A percentile compares a stretch with the other conserved stretches of the same genome.
phyloP scores from a whole-genome alignment of 2,113 vertebrate species.

The Pterocles gutturalis region DNA sequence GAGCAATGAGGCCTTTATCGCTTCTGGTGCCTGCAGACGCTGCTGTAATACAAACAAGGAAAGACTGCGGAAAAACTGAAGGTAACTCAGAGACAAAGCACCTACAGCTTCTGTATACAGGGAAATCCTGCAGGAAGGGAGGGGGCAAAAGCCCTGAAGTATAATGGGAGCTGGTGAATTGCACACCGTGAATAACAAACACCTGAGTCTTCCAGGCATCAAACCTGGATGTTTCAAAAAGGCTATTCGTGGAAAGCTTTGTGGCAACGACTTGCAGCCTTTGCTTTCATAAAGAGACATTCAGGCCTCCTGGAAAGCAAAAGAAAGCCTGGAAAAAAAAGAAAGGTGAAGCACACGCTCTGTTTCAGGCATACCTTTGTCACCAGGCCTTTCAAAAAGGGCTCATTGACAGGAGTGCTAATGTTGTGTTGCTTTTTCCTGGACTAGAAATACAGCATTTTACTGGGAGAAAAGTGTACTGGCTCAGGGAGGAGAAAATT shows the following conservation, averaged over 20 bases:
- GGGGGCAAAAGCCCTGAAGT: background rate
- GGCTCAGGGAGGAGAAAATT: background rate
- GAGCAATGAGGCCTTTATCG: background rate
- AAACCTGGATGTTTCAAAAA: background rate
- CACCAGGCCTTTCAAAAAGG: background rate
- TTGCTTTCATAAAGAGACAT: background rate
- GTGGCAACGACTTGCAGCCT: background rate
- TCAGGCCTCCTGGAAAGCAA: background rate
- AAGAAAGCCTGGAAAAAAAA: background rate
- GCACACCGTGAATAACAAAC: background rate
- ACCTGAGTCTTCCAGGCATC: background rate
- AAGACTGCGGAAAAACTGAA: background rate
- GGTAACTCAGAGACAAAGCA: background rate
- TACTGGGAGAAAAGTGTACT: background rate
- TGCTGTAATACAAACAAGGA: background rate
- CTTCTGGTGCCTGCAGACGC: background rate
- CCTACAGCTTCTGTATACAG: background rate
- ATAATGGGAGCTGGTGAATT: background rate
- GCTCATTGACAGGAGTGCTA: background rate
- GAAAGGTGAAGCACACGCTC: background rate
- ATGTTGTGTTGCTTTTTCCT: background rate
- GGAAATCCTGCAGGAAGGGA: background rate
- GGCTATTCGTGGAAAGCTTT: background rate
- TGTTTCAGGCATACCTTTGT: background rate
- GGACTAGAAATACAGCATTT: background rate